phyloP scores from a whole-genome alignment of 2,888 invertebrate species.

The Caradrina clavipalpis region DNA sequence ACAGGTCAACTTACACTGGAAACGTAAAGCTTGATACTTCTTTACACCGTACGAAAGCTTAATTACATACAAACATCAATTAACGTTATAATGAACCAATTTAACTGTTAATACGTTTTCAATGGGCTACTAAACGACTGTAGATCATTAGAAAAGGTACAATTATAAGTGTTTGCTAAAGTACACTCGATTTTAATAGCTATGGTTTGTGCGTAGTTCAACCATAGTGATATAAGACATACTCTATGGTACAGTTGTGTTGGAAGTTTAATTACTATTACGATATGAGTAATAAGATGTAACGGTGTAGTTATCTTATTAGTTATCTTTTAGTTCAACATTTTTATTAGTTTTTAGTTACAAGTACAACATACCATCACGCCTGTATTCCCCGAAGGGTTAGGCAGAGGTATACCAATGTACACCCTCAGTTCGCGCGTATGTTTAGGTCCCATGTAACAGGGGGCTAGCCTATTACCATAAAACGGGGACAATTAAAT shows the following conservation, averaged over 20 bases:
- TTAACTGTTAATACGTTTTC: constrained; percentile 61
- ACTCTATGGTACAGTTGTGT: not conserved
- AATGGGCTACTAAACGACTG: constrained; percentile 56
- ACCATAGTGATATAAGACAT: not conserved
- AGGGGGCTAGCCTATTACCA: too few species aligned
- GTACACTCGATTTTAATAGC: constrained; percentile 15
- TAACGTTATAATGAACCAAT: constrained; percentile 64
- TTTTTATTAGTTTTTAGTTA: constrained; percentile 1
- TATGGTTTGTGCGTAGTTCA: constrained; percentile 3
- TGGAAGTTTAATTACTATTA: constrained; percentile 29
- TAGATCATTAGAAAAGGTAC: constrained; percentile 33
- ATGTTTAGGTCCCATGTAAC: too few species aligned
- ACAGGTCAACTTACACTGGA: not conserved
- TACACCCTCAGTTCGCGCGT: too few species aligned
- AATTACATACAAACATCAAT: constrained; percentile 64
- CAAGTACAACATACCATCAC: too few species aligned
- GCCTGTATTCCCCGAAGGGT: too few species aligned
- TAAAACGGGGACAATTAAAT: too few species aligned
- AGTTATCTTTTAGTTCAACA: constrained; percentile 11
- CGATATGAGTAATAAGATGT: constrained; percentile 12
- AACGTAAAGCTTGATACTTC: not conserved
- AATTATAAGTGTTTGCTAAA: constrained; percentile 41
- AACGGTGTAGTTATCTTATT: constrained; percentile 20
- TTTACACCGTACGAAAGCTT: constrained; percentile 24
- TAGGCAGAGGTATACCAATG: too few species aligned